phyloP scores from a whole-genome alignment of 2,797 vertebrate genomes.

The Typhlichthys eigenmanni region DNA sequence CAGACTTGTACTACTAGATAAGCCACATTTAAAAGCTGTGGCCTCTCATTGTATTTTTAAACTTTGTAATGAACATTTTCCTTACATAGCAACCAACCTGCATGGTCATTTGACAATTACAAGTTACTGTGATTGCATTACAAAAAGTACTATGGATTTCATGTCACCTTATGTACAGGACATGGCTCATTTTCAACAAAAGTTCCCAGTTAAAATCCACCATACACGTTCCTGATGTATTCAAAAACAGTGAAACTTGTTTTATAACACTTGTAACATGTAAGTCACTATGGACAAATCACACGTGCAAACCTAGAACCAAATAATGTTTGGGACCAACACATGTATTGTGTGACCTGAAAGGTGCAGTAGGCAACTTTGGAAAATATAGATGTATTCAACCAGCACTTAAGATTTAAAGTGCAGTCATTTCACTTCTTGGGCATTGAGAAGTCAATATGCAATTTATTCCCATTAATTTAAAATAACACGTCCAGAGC shows the following conservation, averaged over 20 bases:
- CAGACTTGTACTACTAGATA: slow-evolving; percentile 88
- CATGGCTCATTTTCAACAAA: slow-evolving; percentile 72
- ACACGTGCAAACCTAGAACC: slow-evolving; percentile 31
- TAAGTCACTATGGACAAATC: slow-evolving; percentile 22
- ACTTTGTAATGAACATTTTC: slow-evolving; percentile 66
- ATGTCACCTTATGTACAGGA: slow-evolving; percentile 79
- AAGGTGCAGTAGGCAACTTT: no score
- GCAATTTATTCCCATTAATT: no score
- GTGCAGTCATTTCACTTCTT: neutral
- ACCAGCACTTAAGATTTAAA: no score
- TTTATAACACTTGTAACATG: slow-evolving; percentile 8
- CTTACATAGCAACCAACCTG: slow-evolving; percentile 78
- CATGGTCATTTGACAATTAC: slow-evolving; percentile 88
- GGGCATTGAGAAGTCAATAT: no score
- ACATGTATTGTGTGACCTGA: neutral
- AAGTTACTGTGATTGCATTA: slow-evolving; percentile 74
- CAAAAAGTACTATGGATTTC: slow-evolving; percentile 61
- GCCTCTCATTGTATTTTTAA: slow-evolving; percentile 60
- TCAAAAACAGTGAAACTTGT: neutral
- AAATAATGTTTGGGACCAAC: slow-evolving; percentile 32
- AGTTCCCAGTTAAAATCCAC: slow-evolving; percentile 58
- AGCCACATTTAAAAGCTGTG: slow-evolving; percentile 78
- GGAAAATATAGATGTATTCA: no score
- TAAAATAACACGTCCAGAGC: no score
- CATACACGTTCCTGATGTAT: slow-evolving; percentile 36